phyloP scores from a whole-genome alignment of 2,113 vertebrate genomes.

The Coptodon bakossiorum region DNA sequence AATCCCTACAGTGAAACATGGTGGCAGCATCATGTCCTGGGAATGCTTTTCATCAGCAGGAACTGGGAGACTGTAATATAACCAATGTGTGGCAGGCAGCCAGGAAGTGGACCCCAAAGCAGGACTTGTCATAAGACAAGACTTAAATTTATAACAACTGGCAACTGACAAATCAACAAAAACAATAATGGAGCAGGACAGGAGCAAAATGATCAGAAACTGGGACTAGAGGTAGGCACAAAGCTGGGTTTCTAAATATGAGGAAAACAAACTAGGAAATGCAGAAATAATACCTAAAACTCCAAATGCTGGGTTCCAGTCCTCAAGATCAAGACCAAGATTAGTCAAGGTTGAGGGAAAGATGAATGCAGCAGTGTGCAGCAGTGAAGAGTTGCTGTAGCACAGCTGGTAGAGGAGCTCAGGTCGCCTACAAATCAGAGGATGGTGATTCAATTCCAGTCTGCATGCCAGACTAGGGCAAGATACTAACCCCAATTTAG shows the following conservation, averaged over 20 bases:
- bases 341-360: neutral
- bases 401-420: neutral
- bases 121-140: neutral
- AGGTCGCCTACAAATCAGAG: neutral
- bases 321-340: neutral
- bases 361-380: neutral
- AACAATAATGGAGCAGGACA: neutral
- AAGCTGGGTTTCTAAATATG: neutral
- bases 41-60: neutral
- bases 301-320: neutral
- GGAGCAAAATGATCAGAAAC: neutral
- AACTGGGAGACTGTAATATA: neutral
- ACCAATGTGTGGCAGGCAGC: neutral
- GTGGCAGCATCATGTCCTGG: neutral
- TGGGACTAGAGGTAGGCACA: neutral
- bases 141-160: neutral
- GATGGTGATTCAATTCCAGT: neutral
- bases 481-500: neutral
- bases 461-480: neutral
- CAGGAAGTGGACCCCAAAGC: neutral
- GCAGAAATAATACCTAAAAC: neutral
- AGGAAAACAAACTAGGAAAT: neutral
- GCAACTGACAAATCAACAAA: neutral
- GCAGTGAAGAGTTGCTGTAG: neutral
- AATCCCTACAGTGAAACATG: neutral